Evolutionary conservation across 2,797 vertebrate species (phyloP), one percentile per base, ranked within the genome.

Genomic region (Chrysocyon brachyurus): DNA sequence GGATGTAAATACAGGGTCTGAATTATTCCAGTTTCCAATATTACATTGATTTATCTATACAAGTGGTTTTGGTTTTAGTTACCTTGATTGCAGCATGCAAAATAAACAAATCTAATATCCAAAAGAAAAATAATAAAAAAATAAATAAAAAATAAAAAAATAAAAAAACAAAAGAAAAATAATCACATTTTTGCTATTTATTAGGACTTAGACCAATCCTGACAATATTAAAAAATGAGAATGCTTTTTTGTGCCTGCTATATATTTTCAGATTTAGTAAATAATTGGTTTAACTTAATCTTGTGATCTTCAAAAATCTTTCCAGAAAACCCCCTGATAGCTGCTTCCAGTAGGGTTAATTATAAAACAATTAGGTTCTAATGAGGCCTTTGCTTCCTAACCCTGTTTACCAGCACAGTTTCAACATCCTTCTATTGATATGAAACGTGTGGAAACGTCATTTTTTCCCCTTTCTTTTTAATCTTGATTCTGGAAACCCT

Each of bases 251-350:
- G 28, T 96, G 17, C 5, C 14, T 84, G 21, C 78, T 97, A 16
- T 83, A 0, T 0, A 92, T 97, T 96, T 92, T 96, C 31, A 85
- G 54, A 17, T 17, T 93, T 91, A 87, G 72, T 93, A 73, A 97
- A 70, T 98, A 98, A 98, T 98, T 98, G 98, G 72, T 93, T 93
- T 97, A 90, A 87, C 86, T 98, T 99, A 99, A 98, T 98, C 98
- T 98, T 85, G 98, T 98, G 95, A 97, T 91, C 95, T 88, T 12
- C 81, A 91, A 46, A 98, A 98, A 82, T 98, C 99, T 99, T 98
- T 95, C 84, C 64, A 91, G 61, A 70, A 77, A 93, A 97, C 91
- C 66, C 72, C 14, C 66, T 95, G 85, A 88, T 95, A 90, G 68
- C 91, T 97, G 70, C 57, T 89, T 97, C 84, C 90, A 94, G 57